Conservation (phyloP, 2,113 vertebrate genomes). For the Megaptera novaeangliae region DNA sequence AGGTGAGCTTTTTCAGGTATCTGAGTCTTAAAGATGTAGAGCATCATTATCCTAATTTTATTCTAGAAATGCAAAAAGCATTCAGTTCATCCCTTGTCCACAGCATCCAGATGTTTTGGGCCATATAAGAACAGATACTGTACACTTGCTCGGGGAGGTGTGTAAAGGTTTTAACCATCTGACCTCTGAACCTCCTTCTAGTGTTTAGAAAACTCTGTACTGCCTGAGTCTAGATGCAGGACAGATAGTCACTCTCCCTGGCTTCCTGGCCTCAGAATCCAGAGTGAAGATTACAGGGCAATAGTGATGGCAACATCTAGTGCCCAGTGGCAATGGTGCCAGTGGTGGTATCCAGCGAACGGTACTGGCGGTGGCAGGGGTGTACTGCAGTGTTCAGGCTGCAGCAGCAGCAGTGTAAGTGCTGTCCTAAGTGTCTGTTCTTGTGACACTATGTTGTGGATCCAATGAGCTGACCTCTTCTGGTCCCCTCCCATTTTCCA, state of each 20-base stretch:
- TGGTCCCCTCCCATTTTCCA: neutral
- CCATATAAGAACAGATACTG: neutral
- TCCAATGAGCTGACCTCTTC: neutral
- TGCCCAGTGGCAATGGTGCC: neutral
- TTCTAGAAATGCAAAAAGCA: neutral
- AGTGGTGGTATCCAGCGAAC: accelerated
- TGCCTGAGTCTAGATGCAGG: neutral
- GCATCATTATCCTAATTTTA: neutral
- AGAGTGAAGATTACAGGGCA: neutral
- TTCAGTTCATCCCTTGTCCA: neutral
- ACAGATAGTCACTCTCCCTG: neutral
- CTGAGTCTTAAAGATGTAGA: neutral
- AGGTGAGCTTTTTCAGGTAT: neutral
- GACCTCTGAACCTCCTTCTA: neutral
- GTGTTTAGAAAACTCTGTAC: neutral
- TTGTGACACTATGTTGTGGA: neutral
- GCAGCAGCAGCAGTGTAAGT: neutral
- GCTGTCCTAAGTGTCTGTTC: neutral
- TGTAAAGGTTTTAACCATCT: neutral
- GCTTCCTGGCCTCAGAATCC: neutral
- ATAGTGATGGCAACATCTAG: neutral
- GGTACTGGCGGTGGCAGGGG: neutral
- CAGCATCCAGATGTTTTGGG: neutral
- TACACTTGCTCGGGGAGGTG: neutral
- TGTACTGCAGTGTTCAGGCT: neutral